A percentile compares a stretch with the other conserved stretches of the same genome.
phyloP scores from a whole-genome alignment of 2,888 invertebrate genomes.

The Keiferia lycopersicella region DNA sequence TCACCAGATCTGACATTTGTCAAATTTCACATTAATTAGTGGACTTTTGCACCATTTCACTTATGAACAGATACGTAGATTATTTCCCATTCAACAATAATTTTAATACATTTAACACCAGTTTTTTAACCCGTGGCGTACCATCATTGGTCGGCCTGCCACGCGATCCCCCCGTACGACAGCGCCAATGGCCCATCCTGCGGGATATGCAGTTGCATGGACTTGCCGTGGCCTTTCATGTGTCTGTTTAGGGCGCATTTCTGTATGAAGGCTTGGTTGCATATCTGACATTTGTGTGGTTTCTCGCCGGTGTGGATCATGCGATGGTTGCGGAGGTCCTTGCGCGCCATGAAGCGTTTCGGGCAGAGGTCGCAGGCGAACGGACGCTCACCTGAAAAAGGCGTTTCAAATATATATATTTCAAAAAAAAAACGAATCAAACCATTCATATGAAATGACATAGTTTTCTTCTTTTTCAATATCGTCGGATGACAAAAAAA shows the following conservation, averaged over 20 bases:
- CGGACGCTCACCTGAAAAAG: conserved; percentile 84
- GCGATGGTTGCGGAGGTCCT: conserved; percentile 95
- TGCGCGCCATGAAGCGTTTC: conserved; percentile 94
- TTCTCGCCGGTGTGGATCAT: conserved; percentile 95
- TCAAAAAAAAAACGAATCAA: too few relatives aligned
- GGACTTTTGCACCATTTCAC: too few relatives aligned
- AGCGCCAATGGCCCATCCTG: conserved; percentile 20
- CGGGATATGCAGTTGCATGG: conserved; percentile 27
- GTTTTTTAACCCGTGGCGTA: conserved; percentile 15
- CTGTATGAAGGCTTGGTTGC: conserved; percentile 95
- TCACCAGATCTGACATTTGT: too few relatives aligned
- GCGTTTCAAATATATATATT: too few relatives aligned
- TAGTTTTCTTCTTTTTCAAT: too few relatives aligned
- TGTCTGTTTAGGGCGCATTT: conserved; percentile 96
- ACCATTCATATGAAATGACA: too few relatives aligned
- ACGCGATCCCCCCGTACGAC: conserved; percentile 20
- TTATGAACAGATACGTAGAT: too few relatives aligned
- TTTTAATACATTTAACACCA: conserved; percentile 31
- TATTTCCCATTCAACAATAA: neutral
- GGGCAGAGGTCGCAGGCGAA: conserved; percentile 93
- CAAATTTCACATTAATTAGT: too few relatives aligned
- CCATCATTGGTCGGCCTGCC: conserved; percentile 1
- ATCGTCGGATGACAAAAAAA: too few relatives aligned
- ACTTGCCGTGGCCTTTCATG: conserved; percentile 84
- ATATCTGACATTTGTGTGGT: conserved; percentile 93